Conservation (phyloP, 1,140 invertebrate genomes). For the Bombus superbus region DNA sequence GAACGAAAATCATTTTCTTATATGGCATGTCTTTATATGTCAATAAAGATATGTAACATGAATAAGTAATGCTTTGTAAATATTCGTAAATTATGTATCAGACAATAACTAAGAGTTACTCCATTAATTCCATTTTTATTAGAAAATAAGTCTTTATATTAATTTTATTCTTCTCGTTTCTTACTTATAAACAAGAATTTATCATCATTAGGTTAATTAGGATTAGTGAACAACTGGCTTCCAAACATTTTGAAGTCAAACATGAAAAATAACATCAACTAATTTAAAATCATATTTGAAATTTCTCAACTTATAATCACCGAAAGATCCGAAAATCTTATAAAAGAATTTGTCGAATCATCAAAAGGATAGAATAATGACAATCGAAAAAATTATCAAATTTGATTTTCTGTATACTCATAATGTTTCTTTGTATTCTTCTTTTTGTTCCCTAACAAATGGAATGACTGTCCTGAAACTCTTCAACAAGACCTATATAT, state of each 20-base stretch:
- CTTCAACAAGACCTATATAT: neutral
- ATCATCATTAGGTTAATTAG: neutral
- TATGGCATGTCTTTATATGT: neutral
- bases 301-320: neutral
- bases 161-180: no score
- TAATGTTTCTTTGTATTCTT: neutral
- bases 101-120: neutral
- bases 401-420: neutral
- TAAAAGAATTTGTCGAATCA: neutral
- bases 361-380: neutral
- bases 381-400: neutral
- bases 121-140: neutral
- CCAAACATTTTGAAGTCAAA: neutral
- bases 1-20: neutral
- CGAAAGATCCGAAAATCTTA: neutral
- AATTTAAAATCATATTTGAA: neutral
- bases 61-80: neutral
- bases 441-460: neutral
- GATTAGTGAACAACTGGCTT: no score
- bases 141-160: neutral
- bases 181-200: neutral
- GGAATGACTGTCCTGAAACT: no score
- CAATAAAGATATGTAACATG: neutral
- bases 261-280: neutral
- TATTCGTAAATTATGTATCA: neutral